Conservation (phyloP, 2,888 invertebrate species). For the Autographa gamma region DNA sequence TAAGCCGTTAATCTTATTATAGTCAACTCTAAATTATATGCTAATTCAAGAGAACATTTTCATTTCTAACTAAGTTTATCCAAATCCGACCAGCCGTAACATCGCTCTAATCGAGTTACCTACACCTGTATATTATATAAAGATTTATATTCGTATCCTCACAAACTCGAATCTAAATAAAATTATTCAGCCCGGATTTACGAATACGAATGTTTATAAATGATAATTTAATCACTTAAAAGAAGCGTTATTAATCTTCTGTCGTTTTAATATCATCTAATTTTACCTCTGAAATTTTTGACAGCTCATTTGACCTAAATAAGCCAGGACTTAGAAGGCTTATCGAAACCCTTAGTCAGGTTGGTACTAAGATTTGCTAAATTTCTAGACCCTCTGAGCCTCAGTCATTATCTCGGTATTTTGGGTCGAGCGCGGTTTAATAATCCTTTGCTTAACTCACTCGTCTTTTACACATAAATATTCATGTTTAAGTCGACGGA, state of each 20-base stretch:
- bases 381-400: conserved; percentile 44
- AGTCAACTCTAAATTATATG: conserved; percentile 4
- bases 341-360: conserved; percentile 36
- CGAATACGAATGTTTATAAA: background rate
- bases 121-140: background rate
- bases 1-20: background rate
- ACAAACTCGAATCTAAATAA: background rate
- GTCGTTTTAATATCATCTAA: background rate
- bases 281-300: conserved; percentile 12
- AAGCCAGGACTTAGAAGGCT: conserved; percentile 11
- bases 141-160: too few species aligned
- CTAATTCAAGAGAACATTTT: conserved; percentile 1
- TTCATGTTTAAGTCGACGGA: conserved; percentile 6
- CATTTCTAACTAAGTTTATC: background rate
- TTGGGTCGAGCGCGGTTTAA: conserved; percentile 24
- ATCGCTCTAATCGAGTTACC: conserved; percentile 1
- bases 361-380: conserved; percentile 37
- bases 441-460: conserved; percentile 33
- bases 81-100: conserved; percentile 1
- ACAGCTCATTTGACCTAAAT: conserved; percentile 20
- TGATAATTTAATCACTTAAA: conserved; percentile 1
- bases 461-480: conserved; percentile 21
- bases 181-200: background rate
- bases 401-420: conserved; percentile 36
- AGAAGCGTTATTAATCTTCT: background rate